A percentile compares a stretch with the other conserved stretches of the same genome.
Evolutionary conservation across 2,113 vertebrate genomes (phyloP).

Genomic region (Zosterops japonicus): DNA sequence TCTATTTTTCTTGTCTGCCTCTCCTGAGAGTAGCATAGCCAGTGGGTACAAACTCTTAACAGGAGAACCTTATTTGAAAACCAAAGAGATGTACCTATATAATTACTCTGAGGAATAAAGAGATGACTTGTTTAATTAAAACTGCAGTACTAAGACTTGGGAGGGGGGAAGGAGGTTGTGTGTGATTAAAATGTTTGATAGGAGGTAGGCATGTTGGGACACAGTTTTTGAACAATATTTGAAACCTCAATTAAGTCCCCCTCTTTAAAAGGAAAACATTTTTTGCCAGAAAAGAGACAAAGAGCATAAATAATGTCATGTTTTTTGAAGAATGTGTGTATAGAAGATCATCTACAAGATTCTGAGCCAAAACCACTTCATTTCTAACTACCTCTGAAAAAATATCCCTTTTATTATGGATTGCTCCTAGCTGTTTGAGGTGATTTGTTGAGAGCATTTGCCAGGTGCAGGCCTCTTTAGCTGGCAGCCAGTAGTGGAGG

Average conservation of each 20-base stretch:
- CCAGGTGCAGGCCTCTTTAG: constrained; percentile 30
- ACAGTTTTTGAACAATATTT: constrained; percentile 8
- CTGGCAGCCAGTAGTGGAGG: not conserved
- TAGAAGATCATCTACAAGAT: not conserved
- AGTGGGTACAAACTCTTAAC: not conserved
- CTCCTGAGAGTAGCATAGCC: not conserved
- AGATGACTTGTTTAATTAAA: constrained; percentile 9
- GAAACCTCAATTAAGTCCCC: constrained; percentile 29
- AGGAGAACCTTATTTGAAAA: not conserved
- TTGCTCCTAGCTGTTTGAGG: not conserved
- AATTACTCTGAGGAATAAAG: not conserved
- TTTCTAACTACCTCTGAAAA: not conserved
- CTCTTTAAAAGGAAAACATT: not conserved
- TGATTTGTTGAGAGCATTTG: not conserved
- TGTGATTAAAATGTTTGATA: not conserved
- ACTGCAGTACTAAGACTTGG: not conserved
- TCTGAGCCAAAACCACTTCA: not conserved
- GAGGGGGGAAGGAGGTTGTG: not conserved
- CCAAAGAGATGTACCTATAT: not conserved
- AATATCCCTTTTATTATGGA: not conserved
- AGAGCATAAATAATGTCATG: constrained; percentile 35
- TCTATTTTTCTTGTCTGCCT: accelerated
- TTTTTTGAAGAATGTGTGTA: not conserved
- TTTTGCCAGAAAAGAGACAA: constrained; percentile 7
- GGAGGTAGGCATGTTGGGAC: constrained; percentile 16